A percentile compares a stretch with the other conserved stretches of the same genome.
These are phyloP conservation scores for Podargus strigoides DNA, from an alignment of 2,797 vertebrate genomes.

Conservation along the genomic window DNA sequence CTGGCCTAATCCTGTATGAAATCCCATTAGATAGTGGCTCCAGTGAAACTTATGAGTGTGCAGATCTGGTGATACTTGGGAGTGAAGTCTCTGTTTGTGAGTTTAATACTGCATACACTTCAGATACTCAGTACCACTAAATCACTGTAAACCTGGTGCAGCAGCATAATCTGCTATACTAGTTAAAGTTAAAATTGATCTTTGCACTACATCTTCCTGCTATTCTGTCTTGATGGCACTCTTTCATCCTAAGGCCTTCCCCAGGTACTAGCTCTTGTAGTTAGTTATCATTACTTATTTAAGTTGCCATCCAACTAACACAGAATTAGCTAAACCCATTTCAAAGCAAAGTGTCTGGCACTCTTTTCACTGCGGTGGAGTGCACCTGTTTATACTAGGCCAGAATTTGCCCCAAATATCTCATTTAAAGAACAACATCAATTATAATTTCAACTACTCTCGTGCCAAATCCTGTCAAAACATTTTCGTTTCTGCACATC, in stretches of 20 bases:
- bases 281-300: conserved; percentile 22
- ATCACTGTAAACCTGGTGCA: neutral
- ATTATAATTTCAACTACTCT: conserved; percentile 42
- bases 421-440: conserved; percentile 46
- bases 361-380: neutral
- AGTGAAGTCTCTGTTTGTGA: conserved; percentile 8
- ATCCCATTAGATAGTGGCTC: neutral
- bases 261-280: neutral
- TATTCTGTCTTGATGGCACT: neutral
- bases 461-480: conserved; percentile 66
- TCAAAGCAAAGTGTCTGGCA: neutral
- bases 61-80: neutral
- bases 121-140: neutral
- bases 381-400: conserved; percentile 45
- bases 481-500: conserved; percentile 65
- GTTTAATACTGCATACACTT: neutral
- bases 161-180: conserved; percentile 8
- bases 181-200: conserved; percentile 30
- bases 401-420: conserved; percentile 39
- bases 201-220: neutral
- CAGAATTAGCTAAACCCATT: conserved; percentile 26
- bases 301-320: neutral
- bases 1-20: conserved; percentile 2
- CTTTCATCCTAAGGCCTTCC: neutral
- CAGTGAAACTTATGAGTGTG: neutral